phyloP scores from a whole-genome alignment of 1,140 invertebrate genomes.

The Limonius californicus region DNA sequence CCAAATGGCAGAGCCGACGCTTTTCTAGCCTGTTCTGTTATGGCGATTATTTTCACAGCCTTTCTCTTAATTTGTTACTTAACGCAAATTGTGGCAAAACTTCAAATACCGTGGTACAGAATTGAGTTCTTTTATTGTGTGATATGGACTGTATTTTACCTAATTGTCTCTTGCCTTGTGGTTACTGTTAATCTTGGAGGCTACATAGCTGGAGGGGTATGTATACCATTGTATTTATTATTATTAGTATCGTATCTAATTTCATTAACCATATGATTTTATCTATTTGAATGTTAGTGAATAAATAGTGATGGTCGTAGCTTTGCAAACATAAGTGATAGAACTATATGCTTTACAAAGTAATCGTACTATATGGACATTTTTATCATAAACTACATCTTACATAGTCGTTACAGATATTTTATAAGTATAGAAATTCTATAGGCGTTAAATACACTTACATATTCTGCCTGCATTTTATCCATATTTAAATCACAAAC shows the following conservation, averaged over 20 bases:
- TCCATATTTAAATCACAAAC: too few relatives aligned
- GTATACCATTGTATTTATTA: neutral
- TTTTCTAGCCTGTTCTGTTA: constrained; percentile 1
- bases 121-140: constrained; percentile 8
- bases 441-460: too few relatives aligned
- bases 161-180: constrained; percentile 10
- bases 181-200: neutral
- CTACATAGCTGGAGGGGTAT: constrained; percentile 18
- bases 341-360: too few relatives aligned
- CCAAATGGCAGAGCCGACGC: neutral
- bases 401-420: too few relatives aligned
- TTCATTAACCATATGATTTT: too few relatives aligned
- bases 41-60: constrained; percentile 2
- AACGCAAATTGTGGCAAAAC: constrained; percentile 5
- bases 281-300: too few relatives aligned
- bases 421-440: too few relatives aligned
- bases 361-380: too few relatives aligned
- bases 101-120: neutral
- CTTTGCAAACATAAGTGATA: too few relatives aligned
- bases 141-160: constrained; percentile 14
- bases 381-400: too few relatives aligned
- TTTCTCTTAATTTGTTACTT: constrained; percentile 12
- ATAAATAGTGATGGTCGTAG: too few relatives aligned
- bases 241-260: neutral
- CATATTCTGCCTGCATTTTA: too few relatives aligned